Conservation (phyloP, 2,888 invertebrate species). For the Sarcophaga variegata region DNA sequence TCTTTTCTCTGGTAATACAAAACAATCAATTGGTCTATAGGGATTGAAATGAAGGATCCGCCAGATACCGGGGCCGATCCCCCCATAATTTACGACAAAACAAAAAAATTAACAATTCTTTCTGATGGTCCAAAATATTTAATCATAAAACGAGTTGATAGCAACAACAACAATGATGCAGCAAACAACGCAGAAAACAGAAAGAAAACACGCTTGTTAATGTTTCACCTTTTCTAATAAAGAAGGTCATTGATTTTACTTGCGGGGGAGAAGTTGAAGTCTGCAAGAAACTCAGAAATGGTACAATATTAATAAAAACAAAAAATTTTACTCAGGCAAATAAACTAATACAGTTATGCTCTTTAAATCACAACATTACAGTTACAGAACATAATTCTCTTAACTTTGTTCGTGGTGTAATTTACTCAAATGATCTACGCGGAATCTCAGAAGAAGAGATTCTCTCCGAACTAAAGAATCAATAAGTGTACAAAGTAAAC, state of each 20-base stretch:
- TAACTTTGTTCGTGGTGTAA: conserved; percentile 4
- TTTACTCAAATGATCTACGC: no score
- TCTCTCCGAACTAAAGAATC: no score
- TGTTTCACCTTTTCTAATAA: conserved; percentile 36
- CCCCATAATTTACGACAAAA: background rate
- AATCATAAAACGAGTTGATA: background rate
- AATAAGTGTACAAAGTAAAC: no score
- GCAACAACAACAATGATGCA: background rate
- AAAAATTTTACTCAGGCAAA: conserved; percentile 22
- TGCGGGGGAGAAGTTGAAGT: conserved; percentile 43
- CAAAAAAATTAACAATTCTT: background rate
- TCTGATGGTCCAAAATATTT: background rate
- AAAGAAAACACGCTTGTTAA: no score
- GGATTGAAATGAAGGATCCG: background rate
- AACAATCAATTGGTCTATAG: no score
- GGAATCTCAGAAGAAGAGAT: no score
- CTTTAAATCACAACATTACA: conserved; percentile 12
- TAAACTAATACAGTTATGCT: conserved; percentile 36
- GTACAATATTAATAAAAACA: background rate
- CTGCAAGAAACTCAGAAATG: conserved; percentile 52
- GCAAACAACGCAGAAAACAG: no score
- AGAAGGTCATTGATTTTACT: conserved; percentile 42
- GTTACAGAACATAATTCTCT: conserved; percentile 42
- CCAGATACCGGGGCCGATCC: background rate
- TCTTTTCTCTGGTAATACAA: no score